phyloP scores from a whole-genome alignment of 1,140 invertebrate genomes.

The Solenopsis fugax region DNA sequence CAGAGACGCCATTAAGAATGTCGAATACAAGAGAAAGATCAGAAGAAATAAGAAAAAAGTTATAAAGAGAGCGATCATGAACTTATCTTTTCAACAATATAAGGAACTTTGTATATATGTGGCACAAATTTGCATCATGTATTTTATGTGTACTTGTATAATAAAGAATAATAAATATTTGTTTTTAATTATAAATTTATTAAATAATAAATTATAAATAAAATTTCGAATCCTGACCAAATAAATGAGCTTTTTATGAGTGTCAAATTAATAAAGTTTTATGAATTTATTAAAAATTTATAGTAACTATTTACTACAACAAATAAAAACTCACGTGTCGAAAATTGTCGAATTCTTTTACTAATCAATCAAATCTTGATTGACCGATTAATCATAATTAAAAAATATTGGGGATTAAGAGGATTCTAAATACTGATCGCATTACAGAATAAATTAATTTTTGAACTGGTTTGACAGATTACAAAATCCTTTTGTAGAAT shows the following conservation, averaged over 20 bases:
- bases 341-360: no score
- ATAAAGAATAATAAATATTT: neutral
- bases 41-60: conserved; percentile 90
- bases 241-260: conserved; percentile 3
- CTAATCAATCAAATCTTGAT: no score
- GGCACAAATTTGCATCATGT: neutral
- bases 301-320: no score
- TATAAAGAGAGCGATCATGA: conserved; percentile 90
- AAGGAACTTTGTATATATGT: conserved; percentile 1
- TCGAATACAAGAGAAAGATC: conserved; percentile 90
- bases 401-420: no score
- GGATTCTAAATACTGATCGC: no score
- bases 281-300: neutral
- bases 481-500: no score
- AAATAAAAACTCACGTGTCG: no score
- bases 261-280: neutral
- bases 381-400: no score
- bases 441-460: no score
- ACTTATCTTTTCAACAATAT: conserved; percentile 53
- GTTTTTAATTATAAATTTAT: neutral
- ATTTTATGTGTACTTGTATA: conserved; percentile 11
- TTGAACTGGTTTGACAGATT: no score
- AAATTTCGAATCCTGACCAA: no score
- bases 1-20: conserved; percentile 91
- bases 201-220: neutral